Conservation (phyloP, 2,113 vertebrate genomes). For the Rutilus rutilus region DNA sequence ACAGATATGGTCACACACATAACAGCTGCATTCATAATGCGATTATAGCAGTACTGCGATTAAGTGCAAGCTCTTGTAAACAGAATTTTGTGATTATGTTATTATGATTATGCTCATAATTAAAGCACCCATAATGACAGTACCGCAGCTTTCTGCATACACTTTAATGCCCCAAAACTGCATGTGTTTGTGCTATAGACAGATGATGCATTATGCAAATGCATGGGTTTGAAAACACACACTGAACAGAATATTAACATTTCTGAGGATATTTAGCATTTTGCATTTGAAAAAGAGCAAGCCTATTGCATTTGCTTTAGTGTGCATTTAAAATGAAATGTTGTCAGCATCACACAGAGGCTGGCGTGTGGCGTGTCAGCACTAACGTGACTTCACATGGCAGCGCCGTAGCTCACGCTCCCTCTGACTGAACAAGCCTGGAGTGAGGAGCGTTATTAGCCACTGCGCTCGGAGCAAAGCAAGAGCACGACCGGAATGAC, state of each 20-base stretch:
- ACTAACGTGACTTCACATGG: background rate
- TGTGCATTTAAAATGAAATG: background rate
- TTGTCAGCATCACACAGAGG: background rate
- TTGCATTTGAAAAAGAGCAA: background rate
- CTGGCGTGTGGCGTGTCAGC: background rate
- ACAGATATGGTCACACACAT: background rate
- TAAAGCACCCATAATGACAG: background rate
- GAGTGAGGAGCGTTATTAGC: background rate
- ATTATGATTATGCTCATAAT: conserved; percentile 3
- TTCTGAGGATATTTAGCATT: background rate
- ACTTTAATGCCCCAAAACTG: background rate
- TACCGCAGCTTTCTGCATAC: background rate
- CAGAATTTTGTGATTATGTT: conserved; percentile 3
- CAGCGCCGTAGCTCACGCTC: background rate
- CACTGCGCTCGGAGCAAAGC: background rate
- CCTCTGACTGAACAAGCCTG: background rate
- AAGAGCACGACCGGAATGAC: conserved; percentile 15
- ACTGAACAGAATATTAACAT: background rate
- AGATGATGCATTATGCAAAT: conserved; percentile 1
- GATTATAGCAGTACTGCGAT: background rate
- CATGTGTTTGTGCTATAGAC: background rate
- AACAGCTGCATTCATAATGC: background rate
- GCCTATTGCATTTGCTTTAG: background rate
- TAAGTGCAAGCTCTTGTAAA: background rate
- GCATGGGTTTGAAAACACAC: background rate